phyloP scores from a whole-genome alignment of 2,888 invertebrate species.

The Lasioglossum lativentre region DNA sequence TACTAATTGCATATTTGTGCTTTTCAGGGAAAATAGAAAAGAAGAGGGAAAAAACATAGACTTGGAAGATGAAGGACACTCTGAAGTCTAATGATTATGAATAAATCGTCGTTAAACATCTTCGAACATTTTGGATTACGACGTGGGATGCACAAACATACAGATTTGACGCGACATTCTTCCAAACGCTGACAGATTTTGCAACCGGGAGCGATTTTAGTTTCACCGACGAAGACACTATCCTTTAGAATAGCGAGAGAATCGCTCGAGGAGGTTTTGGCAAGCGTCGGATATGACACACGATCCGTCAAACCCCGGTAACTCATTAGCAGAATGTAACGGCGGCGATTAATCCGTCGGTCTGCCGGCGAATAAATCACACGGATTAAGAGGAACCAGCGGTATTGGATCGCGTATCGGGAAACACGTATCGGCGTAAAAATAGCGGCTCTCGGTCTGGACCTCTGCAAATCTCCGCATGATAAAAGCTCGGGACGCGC shows the following conservation, averaged over 20 bases:
- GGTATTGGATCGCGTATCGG: background rate
- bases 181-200: background rate
- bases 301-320: conserved; percentile 40
- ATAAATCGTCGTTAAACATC: background rate
- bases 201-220: background rate
- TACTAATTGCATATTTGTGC: background rate
- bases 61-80: background rate
- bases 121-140: background rate
- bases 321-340: conserved; percentile 32
- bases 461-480: conserved; percentile 37
- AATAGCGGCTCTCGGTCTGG: conserved; percentile 34
- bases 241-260: background rate
- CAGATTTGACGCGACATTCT: background rate
- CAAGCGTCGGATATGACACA: conserved; percentile 45
- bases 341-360: background rate
- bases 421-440: background rate
- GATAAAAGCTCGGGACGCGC: conserved; percentile 28
- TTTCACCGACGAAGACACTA: background rate
- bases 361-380: conserved; percentile 34
- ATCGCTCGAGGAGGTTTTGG: conserved; percentile 34
- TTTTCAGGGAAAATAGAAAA: background rate
- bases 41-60: background rate
- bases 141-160: background rate
- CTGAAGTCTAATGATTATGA: background rate
- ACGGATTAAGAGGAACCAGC: background rate